These are phyloP conservation scores for Cairina moschata DNA, from an alignment of 2,113 vertebrate species.

Conservation along the genomic window DNA sequence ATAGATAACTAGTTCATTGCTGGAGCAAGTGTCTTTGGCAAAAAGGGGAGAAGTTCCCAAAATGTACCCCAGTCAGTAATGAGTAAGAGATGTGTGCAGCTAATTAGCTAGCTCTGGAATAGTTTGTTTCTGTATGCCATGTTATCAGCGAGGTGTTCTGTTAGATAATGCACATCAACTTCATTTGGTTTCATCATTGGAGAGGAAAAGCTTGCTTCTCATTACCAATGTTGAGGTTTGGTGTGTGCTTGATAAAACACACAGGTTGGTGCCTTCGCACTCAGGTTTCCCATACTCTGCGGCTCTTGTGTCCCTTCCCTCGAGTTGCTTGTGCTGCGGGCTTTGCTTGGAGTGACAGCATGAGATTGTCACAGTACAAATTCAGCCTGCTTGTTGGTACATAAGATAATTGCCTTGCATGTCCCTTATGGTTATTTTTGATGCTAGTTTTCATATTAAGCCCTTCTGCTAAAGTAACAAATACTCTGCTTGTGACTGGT, in stretches of 20 bases:
- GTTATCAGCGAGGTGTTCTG: background rate
- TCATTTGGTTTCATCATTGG: background rate
- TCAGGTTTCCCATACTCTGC: background rate
- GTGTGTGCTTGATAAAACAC: rapidly evolving
- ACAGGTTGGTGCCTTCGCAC: background rate
- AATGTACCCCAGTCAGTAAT: background rate
- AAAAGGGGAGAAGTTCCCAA: background rate
- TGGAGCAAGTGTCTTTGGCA: background rate
- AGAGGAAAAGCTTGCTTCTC: background rate
- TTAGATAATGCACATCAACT: background rate
- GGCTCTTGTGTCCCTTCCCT: background rate
- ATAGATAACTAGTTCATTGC: background rate
- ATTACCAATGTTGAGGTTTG: background rate
- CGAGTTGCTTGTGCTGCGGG: background rate
- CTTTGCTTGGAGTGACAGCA: background rate
- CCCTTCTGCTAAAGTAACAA: background rate
- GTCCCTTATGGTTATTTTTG: background rate
- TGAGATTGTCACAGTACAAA: background rate
- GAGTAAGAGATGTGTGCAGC: background rate
- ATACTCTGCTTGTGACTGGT: background rate
- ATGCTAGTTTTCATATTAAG: background rate
- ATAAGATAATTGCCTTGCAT: background rate
- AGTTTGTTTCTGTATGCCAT: rapidly evolving
- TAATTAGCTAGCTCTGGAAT: background rate
- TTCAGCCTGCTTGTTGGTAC: background rate